phyloP scores from a whole-genome alignment of 2,113 vertebrate genomes.

The Dicrurus megarhynchus region DNA sequence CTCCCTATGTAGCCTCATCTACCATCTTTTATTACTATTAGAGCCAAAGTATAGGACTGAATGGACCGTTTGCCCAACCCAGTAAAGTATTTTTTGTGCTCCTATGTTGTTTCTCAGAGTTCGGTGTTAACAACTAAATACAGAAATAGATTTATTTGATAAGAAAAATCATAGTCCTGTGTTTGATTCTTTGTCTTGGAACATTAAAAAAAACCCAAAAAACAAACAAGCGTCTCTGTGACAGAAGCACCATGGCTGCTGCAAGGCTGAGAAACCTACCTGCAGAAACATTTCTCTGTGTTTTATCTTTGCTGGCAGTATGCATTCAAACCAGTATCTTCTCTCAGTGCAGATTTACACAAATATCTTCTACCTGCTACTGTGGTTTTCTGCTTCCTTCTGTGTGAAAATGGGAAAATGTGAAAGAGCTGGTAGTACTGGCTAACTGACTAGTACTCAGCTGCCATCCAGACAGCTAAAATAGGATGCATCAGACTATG shows the following conservation, averaged over 20 bases:
- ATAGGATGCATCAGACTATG: not conserved
- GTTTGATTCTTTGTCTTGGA: not conserved
- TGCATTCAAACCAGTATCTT: not conserved
- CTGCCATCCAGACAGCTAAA: not conserved
- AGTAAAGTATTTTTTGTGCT: not conserved
- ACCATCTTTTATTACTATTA: not conserved
- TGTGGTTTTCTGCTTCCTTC: not conserved
- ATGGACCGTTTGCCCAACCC: rapidly evolving
- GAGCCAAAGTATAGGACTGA: not conserved
- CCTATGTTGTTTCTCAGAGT: not conserved
- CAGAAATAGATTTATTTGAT: not conserved
- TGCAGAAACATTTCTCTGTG: not conserved
- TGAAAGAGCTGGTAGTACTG: not conserved
- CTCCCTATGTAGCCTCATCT: not conserved
- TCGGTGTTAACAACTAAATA: not conserved
- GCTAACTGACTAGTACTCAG: not conserved
- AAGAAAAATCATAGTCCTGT: not conserved
- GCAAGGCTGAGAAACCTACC: not conserved
- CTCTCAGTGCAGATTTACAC: not conserved
- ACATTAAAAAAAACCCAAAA: not conserved
- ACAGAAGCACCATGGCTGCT: not conserved
- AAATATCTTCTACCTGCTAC: not conserved
- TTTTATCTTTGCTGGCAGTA: not conserved
- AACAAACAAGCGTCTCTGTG: not conserved
- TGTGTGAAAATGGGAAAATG: not conserved